A percentile compares a stretch with the other conserved stretches of the same genome.
These are phyloP conservation scores for Troilus luridus DNA, from an alignment of 2,888 invertebrate genomes.

Conservation along the genomic window DNA sequence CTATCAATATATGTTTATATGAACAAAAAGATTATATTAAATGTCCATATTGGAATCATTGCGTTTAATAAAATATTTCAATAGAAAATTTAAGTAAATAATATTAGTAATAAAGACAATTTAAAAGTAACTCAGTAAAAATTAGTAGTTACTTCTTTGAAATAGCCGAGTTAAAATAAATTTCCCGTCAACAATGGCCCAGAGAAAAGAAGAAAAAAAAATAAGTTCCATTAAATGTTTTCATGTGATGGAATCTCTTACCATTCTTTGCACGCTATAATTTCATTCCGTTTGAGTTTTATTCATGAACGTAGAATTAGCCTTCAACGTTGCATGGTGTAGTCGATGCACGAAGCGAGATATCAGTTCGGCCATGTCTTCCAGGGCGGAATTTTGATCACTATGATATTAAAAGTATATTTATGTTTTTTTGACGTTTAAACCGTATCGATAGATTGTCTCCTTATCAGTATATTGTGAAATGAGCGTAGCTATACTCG, in stretches of 20 bases:
- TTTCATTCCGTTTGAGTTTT: not conserved
- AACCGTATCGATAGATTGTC: not conserved
- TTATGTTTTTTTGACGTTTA: not conserved
- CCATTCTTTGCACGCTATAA: not conserved
- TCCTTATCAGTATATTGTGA: not conserved
- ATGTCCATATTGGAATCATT: too few relatives aligned
- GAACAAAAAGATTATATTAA: too few relatives aligned
- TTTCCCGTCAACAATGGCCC: not conserved
- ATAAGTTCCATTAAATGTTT: not conserved
- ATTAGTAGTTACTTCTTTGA: not conserved
- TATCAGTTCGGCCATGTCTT: not conserved
- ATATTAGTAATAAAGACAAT: too few relatives aligned
- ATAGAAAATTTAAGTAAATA: too few relatives aligned
- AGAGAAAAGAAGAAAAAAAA: not conserved
- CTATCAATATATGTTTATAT: too few relatives aligned
- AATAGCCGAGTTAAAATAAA: not conserved
- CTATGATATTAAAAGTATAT: not conserved
- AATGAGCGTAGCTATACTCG: not conserved
- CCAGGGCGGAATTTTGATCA: not conserved
- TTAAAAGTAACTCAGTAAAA: too few relatives aligned
- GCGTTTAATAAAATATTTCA: too few relatives aligned
- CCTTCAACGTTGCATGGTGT: not conserved
- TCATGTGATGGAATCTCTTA: conserved; percentile 3
- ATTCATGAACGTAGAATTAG: conserved; percentile 32
- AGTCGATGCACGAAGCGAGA: conserved; percentile 37